Conservation (phyloP, 2,797 vertebrate species). For the Astyanax mexicanus region DNA sequence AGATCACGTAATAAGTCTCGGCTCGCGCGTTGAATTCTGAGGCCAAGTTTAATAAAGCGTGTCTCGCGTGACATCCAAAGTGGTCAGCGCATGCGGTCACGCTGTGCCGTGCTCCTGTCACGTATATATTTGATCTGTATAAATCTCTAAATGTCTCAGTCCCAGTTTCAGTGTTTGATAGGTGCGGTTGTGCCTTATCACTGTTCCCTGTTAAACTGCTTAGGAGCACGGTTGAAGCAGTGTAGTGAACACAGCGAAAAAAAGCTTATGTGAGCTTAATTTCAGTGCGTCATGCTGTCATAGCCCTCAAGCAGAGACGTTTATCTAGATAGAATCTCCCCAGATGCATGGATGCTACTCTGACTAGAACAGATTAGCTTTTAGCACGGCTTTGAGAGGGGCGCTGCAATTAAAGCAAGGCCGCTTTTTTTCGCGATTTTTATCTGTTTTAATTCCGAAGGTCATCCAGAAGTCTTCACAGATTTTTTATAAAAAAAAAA, state of each 20-base stretch:
- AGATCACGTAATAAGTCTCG: conserved; percentile 49
- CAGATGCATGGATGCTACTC: conserved; percentile 34
- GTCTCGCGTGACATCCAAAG: conserved; percentile 44
- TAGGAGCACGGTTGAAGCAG: conserved; percentile 13
- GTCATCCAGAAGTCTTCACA: conserved; percentile 36
- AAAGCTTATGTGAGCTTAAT: conserved; percentile 31
- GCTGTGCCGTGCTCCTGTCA: conserved; percentile 12
- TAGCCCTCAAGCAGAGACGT: conserved; percentile 41
- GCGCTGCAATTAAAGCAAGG: conserved; percentile 37
- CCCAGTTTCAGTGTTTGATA: conserved; percentile 39
- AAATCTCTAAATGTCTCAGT: conserved; percentile 31
- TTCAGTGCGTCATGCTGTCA: conserved; percentile 41
- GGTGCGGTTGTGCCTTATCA: conserved; percentile 3
- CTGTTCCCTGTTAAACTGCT: not conserved
- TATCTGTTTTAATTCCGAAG: conserved; percentile 42
- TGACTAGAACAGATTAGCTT: conserved; percentile 39
- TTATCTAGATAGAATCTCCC: conserved; percentile 51
- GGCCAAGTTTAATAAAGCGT: conserved; percentile 48
- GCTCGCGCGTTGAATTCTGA: conserved; percentile 40
- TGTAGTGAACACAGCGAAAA: not conserved
- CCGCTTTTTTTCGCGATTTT: conserved; percentile 17
- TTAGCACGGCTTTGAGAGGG: conserved; percentile 39
- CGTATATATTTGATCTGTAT: conserved; percentile 40
- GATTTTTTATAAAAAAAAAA: too few species aligned
- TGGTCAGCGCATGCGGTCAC: conserved; percentile 30